Conservation (phyloP, 2,888 invertebrate genomes). For the Choristoneura rosaceana region DNA sequence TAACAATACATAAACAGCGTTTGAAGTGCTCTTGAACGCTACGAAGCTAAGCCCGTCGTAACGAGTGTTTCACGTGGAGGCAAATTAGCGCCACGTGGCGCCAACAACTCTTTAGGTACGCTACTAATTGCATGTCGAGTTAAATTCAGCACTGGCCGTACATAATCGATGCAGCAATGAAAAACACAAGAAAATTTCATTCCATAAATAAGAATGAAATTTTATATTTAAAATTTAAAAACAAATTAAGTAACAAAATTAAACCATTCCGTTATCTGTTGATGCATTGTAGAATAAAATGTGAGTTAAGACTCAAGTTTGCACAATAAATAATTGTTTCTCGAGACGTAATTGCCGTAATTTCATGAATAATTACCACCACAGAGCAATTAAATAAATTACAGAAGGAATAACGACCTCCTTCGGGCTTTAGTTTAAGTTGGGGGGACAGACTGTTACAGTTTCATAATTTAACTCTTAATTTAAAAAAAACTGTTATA, state of each 20-base stretch:
- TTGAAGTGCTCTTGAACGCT: conserved; percentile 20
- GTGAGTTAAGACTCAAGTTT: conserved; percentile 84
- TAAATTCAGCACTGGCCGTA: conserved; percentile 2
- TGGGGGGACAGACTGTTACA: conserved; percentile 77
- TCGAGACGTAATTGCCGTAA: conserved; percentile 84
- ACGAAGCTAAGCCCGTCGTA: conserved; percentile 30
- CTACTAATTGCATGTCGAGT: conserved; percentile 16
- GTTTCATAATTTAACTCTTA: conserved; percentile 61
- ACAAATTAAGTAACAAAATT: conserved; percentile 51
- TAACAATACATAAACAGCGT: conserved; percentile 35
- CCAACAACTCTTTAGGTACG: conserved; percentile 33
- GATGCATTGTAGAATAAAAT: conserved; percentile 81
- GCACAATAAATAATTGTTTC: conserved; percentile 85
- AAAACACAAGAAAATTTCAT: not conserved
- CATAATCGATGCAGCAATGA: not conserved
- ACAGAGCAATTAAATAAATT: conserved; percentile 86
- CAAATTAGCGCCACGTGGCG: conserved; percentile 47
- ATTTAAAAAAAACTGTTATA: conserved; percentile 42
- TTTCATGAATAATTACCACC: conserved; percentile 86
- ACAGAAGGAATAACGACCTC: conserved; percentile 82
- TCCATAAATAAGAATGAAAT: not conserved
- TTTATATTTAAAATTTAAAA: conserved; percentile 47
- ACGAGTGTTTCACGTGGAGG: conserved; percentile 44
- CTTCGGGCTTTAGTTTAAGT: conserved; percentile 81
- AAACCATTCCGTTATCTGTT: conserved; percentile 73